phyloP scores from a whole-genome alignment of 2,888 invertebrate species.

The Dastarcus helophoroides region DNA sequence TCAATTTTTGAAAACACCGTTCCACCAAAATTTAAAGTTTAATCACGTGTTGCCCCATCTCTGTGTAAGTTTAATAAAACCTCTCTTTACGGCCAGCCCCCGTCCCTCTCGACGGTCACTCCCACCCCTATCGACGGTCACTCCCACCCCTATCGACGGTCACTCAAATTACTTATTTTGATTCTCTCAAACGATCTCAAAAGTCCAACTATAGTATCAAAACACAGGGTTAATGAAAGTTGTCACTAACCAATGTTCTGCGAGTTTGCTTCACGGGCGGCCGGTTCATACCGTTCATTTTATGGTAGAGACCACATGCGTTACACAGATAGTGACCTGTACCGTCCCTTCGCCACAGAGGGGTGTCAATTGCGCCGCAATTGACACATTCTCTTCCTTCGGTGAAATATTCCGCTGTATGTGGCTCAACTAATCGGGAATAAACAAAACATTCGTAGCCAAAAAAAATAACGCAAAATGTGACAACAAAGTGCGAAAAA shows the following conservation, averaged over 20 bases:
- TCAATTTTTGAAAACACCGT: too few species aligned
- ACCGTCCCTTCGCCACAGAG: slow-evolving; percentile 96
- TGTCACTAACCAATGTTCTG: slow-evolving; percentile 57
- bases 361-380: slow-evolving; percentile 92
- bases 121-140: too few species aligned
- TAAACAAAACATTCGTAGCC: slow-evolving; percentile 1
- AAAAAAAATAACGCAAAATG: slow-evolving; percentile 1
- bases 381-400: slow-evolving; percentile 97
- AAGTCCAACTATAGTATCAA: too few species aligned
- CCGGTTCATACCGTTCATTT: slow-evolving; percentile 91
- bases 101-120: too few species aligned
- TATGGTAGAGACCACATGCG: slow-evolving; percentile 97
- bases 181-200: too few species aligned
- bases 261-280: slow-evolving; percentile 85
- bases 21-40: too few species aligned
- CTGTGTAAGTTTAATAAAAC: too few species aligned
- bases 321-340: slow-evolving; percentile 99
- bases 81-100: too few species aligned
- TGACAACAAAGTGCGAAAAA: too few species aligned
- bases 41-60: too few species aligned
- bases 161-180: too few species aligned
- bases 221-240: slow-evolving; percentile 13
- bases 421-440: slow-evolving; percentile 28
- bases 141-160: too few species aligned
- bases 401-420: slow-evolving; percentile 37